phyloP scores from a whole-genome alignment of 2,888 invertebrate genomes.

The Suillia variegata region DNA sequence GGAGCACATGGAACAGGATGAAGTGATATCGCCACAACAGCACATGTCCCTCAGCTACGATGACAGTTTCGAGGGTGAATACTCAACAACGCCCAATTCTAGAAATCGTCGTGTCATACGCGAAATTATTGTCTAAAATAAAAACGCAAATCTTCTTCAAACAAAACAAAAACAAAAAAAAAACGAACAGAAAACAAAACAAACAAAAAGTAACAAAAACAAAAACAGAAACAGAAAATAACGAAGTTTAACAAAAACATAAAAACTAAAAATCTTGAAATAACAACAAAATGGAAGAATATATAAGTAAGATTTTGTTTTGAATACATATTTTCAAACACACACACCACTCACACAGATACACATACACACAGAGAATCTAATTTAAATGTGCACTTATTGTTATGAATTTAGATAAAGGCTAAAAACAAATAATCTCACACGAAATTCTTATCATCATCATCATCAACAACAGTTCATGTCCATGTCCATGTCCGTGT shows the following conservation, averaged over 20 bases:
- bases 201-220: slow-evolving; percentile 10
- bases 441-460: not conserved
- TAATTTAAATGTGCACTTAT: slow-evolving; percentile 23
- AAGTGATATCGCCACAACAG: slow-evolving; percentile 66
- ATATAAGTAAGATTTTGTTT: slow-evolving; percentile 19
- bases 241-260: not conserved
- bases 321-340: slow-evolving; percentile 13
- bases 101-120: slow-evolving; percentile 90
- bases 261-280: not conserved
- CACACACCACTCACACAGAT: slow-evolving; percentile 20
- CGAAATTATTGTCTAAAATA: slow-evolving; percentile 83
- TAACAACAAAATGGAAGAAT: not conserved
- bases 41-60: slow-evolving; percentile 90
- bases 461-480: not conserved
- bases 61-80: slow-evolving; percentile 91
- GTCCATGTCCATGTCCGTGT: not conserved
- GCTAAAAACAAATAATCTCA: slow-evolving; percentile 8
- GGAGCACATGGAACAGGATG: slow-evolving; percentile 81
- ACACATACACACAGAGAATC: slow-evolving; percentile 16
- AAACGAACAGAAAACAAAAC: not conserved
- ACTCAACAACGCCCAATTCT: slow-evolving; percentile 93
- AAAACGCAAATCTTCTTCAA: not conserved
- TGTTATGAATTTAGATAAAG: slow-evolving; percentile 34
- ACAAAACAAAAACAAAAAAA: not conserved
- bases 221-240: not conserved